These are phyloP conservation scores for Drosophila trichaetosa DNA, from an alignment of 2,888 invertebrate genomes.

Conservation along the genomic window DNA sequence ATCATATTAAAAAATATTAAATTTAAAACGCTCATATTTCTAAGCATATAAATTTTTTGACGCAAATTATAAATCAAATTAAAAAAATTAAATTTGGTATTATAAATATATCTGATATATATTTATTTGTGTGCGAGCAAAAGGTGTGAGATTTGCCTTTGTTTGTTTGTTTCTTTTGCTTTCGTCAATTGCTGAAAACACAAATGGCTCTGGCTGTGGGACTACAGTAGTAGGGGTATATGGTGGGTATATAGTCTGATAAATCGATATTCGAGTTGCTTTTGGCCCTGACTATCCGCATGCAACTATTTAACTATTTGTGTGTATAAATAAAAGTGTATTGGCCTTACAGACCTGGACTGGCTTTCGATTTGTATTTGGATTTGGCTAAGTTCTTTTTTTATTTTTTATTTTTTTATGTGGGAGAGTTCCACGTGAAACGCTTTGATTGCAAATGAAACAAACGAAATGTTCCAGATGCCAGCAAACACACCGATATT, in stretches of 20 bases:
- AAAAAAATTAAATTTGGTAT: neutral
- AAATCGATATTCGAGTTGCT: conserved; percentile 76
- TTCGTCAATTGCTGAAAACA: conserved; percentile 72
- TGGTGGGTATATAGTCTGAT: conserved; percentile 24
- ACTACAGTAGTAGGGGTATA: conserved; percentile 13
- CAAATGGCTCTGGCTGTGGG: neutral
- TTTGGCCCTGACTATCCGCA: conserved; percentile 66
- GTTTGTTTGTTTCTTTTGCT: conserved; percentile 66
- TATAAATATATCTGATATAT: conserved; percentile 1
- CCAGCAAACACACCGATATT: conserved; percentile 43
- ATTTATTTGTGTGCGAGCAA: conserved; percentile 30
- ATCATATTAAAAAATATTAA: too few relatives aligned
- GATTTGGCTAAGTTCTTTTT: conserved; percentile 33
- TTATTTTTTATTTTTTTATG: neutral
- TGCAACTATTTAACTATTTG: conserved; percentile 39
- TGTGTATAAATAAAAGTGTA: conserved; percentile 11
- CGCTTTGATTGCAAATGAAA: conserved; percentile 79
- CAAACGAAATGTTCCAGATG: conserved; percentile 79
- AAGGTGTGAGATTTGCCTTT: conserved; percentile 65
- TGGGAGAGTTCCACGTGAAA: conserved; percentile 31
- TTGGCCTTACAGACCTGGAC: conserved; percentile 56
- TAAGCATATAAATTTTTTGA: neutral
- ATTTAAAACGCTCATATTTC: too few relatives aligned
- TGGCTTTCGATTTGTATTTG: conserved; percentile 50
- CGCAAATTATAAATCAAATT: neutral